Conservation (phyloP, 2,888 invertebrate genomes). For the Dolichopus griseipennis region DNA sequence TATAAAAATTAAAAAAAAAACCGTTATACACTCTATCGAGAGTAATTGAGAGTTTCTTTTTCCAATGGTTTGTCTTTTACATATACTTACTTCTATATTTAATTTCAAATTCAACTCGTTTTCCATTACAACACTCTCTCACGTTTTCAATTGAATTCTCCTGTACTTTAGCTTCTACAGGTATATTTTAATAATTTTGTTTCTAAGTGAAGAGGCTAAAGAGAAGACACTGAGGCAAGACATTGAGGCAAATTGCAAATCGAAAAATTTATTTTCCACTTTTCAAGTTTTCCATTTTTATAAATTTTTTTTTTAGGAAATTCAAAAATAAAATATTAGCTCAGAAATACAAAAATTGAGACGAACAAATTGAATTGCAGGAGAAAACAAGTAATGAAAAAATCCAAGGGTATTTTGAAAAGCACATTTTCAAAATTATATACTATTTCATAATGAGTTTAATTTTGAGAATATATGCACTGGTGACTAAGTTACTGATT, state of each 20-base stretch:
- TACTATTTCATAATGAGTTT: too few relatives aligned
- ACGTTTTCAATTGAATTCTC: neutral
- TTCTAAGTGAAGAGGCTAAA: neutral
- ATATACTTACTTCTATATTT: too few relatives aligned
- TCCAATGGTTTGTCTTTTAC: too few relatives aligned
- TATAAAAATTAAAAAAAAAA: neutral
- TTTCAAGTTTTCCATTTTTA: neutral
- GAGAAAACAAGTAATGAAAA: too few relatives aligned
- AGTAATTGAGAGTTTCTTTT: neutral
- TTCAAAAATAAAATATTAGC: neutral
- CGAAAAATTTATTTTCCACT: neutral
- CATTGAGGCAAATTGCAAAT: neutral
- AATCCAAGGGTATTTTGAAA: too few relatives aligned
- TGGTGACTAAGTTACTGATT: too few relatives aligned
- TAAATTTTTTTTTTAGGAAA: neutral
- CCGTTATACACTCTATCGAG: neutral
- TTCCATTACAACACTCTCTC: too few relatives aligned
- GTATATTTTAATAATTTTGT: neutral
- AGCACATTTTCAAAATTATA: too few relatives aligned
- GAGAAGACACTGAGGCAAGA: too few relatives aligned
- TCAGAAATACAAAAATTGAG: neutral
- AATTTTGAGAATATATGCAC: too few relatives aligned
- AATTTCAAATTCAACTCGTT: too few relatives aligned
- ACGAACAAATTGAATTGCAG: too few relatives aligned
- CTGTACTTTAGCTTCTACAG: neutral